A percentile compares a stretch with the other conserved stretches of the same genome.
phyloP scores from a whole-genome alignment of 2,888 invertebrate species.

The Cordilura impudica region DNA sequence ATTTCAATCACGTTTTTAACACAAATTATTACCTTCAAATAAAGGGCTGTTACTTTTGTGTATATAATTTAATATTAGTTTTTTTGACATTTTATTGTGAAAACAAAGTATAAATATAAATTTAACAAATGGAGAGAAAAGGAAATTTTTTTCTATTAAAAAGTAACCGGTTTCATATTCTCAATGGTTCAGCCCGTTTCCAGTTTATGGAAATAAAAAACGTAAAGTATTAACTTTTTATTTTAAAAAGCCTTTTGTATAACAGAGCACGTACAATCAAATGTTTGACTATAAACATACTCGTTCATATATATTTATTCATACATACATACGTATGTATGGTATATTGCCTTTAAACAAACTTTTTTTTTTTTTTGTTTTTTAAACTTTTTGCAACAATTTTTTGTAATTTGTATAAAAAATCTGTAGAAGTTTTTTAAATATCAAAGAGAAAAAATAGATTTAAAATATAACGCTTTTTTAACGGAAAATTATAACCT shows the following conservation, averaged over 20 bases:
- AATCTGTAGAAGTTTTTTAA: conserved; percentile 32
- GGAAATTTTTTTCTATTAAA: conserved; percentile 4
- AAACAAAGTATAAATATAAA: conserved; percentile 19
- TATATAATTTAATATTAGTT: conserved; percentile 34
- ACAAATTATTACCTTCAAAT: conserved; percentile 45
- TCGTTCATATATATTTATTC: too few species aligned
- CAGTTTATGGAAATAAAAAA: conserved; percentile 24
- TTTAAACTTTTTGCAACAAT: not conserved
- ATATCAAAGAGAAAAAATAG: conserved; percentile 28
- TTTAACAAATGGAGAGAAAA: conserved; percentile 11
- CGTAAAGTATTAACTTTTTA: conserved; percentile 33
- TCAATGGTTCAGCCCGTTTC: not conserved
- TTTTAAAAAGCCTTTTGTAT: conserved; percentile 31
- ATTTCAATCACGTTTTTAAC: conserved; percentile 51
- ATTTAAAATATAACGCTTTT: conserved; percentile 33
- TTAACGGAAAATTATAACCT: not conserved
- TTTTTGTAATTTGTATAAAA: conserved; percentile 18
- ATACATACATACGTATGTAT: too few species aligned
- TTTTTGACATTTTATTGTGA: not conserved
- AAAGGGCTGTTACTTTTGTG: conserved; percentile 11
- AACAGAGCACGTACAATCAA: conserved; percentile 52
- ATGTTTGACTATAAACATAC: conserved; percentile 26
- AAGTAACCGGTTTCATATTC: not conserved
- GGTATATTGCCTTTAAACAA: conserved; percentile 51
- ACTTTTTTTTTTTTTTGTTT: conserved; percentile 18